phyloP scores from a whole-genome alignment of 2,113 vertebrate species.

The Bambusicola thoracicus region DNA sequence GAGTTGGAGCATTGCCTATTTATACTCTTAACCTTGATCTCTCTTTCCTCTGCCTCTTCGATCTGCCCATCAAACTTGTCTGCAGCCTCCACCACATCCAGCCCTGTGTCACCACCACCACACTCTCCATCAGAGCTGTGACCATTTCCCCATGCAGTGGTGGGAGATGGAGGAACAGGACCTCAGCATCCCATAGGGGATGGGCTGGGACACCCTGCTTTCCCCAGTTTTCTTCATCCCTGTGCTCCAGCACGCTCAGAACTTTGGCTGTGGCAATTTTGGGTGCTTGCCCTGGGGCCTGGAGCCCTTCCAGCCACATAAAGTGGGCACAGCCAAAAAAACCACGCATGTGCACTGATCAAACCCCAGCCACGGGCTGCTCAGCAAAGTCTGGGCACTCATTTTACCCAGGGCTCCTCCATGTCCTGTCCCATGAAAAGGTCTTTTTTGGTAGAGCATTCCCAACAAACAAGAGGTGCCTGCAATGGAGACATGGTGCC shows the following conservation, averaged over 20 bases:
- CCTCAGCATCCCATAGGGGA: neutral
- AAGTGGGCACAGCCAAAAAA: neutral
- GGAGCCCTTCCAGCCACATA: slow-evolving; percentile 32
- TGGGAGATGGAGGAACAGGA: neutral
- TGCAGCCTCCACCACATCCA: neutral
- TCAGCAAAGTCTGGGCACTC: neutral
- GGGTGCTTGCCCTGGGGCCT: neutral
- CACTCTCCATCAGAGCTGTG: neutral
- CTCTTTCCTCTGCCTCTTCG: neutral
- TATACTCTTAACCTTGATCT: slow-evolving; percentile 6
- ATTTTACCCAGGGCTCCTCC: neutral
- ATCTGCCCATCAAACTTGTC: slow-evolving; percentile 57
- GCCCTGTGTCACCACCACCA: neutral
- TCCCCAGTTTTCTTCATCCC: neutral
- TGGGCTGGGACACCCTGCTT: rapidly evolving
- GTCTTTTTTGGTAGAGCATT: neutral
- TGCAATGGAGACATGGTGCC: neutral
- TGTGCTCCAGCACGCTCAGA: rapidly evolving
- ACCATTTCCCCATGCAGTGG: neutral
- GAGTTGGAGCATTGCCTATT: slow-evolving; percentile 5
- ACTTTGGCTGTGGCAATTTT: neutral
- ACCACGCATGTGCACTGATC: neutral
- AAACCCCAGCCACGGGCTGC: neutral
- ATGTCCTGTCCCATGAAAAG: neutral
- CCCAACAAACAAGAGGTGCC: slow-evolving; percentile 12